These are phyloP conservation scores for Perca flavescens DNA, from an alignment of 2,113 vertebrate genomes.

Conservation along the genomic window DNA sequence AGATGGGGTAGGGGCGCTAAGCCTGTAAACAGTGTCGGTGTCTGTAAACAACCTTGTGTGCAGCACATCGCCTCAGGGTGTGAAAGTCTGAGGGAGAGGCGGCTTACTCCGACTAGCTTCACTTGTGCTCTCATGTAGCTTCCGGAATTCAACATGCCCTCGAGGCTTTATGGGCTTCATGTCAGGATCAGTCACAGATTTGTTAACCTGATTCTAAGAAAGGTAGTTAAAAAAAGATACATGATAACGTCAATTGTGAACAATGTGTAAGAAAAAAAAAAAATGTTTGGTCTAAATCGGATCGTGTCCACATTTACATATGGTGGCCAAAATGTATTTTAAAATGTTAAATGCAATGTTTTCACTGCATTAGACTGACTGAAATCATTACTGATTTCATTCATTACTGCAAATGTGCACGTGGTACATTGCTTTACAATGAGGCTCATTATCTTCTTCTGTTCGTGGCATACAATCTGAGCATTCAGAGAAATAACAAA, in stretches of 20 bases:
- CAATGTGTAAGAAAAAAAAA: not conserved
- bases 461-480: constrained; percentile 6
- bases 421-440: not conserved
- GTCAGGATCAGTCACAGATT: constrained; percentile 60
- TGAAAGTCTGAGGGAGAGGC: constrained; percentile 65
- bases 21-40: constrained; percentile 52
- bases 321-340: not conserved
- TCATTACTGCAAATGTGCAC: constrained; percentile 12
- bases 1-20: constrained; percentile 53
- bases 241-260: not conserved
- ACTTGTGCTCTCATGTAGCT: constrained; percentile 52
- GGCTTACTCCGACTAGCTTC: constrained; percentile 51
- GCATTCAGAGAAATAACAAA: constrained; percentile 32
- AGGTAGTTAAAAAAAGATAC: constrained; percentile 22
- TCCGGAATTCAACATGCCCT: constrained; percentile 59
- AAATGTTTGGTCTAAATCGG: not conserved
- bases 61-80: constrained; percentile 69
- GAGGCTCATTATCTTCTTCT: constrained; percentile 45
- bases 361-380: not conserved
- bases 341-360: not conserved
- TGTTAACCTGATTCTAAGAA: constrained; percentile 39
- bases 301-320: not conserved
- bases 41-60: constrained; percentile 79
- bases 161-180: constrained; percentile 48
- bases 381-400: not conserved